phyloP scores from a whole-genome alignment of 2,888 invertebrate species.

The Sisyra terminalis region DNA sequence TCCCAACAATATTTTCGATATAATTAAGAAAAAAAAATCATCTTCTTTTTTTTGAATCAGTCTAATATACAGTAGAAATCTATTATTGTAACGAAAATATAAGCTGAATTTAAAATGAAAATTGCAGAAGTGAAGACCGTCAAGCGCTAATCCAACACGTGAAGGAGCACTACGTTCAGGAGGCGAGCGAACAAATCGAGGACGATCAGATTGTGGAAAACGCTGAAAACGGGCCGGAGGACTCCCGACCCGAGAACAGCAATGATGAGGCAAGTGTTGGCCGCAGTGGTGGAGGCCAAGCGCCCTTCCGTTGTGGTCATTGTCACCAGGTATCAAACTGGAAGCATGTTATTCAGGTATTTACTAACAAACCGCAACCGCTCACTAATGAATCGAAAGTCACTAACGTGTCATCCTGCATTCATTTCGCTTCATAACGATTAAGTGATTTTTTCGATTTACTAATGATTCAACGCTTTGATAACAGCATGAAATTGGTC shows the following conservation, averaged over 20 bases:
- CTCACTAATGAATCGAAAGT: neutral
- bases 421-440: no score
- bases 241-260: conserved; percentile 17
- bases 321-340: conserved; percentile 70
- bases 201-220: conserved; percentile 5
- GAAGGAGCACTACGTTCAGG: conserved; percentile 40
- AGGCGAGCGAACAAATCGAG: conserved; percentile 9
- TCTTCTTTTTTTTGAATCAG: no score
- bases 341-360: conserved; percentile 76
- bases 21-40: no score
- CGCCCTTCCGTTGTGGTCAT: conserved; percentile 55
- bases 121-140: conserved; percentile 40
- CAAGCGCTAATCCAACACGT: conserved; percentile 49
- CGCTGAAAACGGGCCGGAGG: conserved; percentile 11
- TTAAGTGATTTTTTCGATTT: no score
- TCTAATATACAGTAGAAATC: no score
- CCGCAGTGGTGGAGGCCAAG: conserved; percentile 30
- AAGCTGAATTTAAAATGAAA: no score
- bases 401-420: no score
- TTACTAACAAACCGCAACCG: conserved; percentile 24
- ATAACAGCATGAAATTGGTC: no score
- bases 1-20: no score
- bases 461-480: no score
- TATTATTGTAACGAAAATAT: no score
- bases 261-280: conserved; percentile 35